A percentile compares a stretch with the other conserved stretches of the same genome.
Conservation (phyloP, 2,797 vertebrate genomes). For the Premnoplex brunnescens region DNA sequence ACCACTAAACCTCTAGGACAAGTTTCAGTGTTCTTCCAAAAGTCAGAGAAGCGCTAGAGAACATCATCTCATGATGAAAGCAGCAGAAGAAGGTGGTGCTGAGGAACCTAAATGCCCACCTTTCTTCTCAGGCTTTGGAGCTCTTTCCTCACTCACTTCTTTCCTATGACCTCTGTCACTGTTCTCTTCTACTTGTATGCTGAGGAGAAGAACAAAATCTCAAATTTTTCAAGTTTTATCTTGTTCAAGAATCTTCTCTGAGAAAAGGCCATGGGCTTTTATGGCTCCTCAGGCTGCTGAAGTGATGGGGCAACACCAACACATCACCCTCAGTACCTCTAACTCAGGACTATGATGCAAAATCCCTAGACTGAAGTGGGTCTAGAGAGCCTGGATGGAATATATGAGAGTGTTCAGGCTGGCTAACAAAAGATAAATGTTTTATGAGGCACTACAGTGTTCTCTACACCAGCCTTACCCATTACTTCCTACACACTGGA, state of each 20-base stretch:
- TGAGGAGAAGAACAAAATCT: neutral
- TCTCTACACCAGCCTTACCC: neutral
- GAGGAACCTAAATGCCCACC: neutral
- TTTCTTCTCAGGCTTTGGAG: neutral
- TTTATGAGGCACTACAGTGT: neutral
- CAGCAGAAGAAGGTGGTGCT: neutral
- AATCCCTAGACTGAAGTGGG: neutral
- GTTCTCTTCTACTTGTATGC: neutral
- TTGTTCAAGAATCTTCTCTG: neutral
- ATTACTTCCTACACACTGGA: neutral
- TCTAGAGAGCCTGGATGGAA: neutral
- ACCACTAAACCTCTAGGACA: neutral
- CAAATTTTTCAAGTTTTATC: neutral
- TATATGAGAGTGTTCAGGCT: neutral
- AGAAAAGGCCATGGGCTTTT: neutral
- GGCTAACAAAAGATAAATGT: neutral
- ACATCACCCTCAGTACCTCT: rapidly evolving
- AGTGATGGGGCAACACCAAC: neutral
- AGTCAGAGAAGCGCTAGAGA: neutral
- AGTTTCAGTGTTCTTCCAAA: neutral
- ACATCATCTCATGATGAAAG: neutral
- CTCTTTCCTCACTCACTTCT: neutral
- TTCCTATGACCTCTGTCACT: neutral
- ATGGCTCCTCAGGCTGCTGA: neutral
- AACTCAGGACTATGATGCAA: neutral